Base-by-base conservation (phyloP, 2,113 vertebrate species). In the Misgurnus anguillicaudatus region DNA sequence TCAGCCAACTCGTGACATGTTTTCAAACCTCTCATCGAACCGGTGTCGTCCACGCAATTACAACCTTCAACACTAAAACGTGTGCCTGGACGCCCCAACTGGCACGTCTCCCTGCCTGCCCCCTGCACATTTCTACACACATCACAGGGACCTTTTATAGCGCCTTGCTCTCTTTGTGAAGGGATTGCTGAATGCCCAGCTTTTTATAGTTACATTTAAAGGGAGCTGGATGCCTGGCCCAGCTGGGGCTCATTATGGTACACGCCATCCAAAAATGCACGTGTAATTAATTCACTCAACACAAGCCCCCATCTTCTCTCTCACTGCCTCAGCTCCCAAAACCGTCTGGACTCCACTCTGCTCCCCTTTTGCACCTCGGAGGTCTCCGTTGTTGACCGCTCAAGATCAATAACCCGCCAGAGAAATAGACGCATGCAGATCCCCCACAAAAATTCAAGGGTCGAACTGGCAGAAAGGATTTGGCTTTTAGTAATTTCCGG, bases 231-330 rank as follows among this genome's bases (percentile, higher is more conserved):
- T 94, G 94, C 93, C 93, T 92, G 93, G 92, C 89, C 92, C 95
- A 95, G 94, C 94, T 95, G 94, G 94, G 91, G 91, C 93, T 94
- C 93, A 93, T 95, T 95, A 95, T 92, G 94, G 93, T 95, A 94
- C 93, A 94, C 92, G 90, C 91, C 93, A 94, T 94, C 94, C 95
- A 93, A 94, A 95, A 94, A 94, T 94, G 92, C 94, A 95, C 93
- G 93, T 95, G 94, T 95, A 95, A 95, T 95, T 95, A 95, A 95
- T 95, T 94, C 94, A 91, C 94, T 95, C 94, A 31, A 92, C 92
- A 91, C 85, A 78, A 75, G 79, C 69, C 76, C 48, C 69, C 55
- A 21, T 36, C 19, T 39, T 78, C 62, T 53, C 62, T 53, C 45
- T 75, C 53, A 17, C 68, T 39, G 19, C 17, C 71, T 82, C 38